These are phyloP conservation scores for Myzus persicae DNA, from an alignment of 1,140 invertebrate species.

Conservation along the genomic window DNA sequence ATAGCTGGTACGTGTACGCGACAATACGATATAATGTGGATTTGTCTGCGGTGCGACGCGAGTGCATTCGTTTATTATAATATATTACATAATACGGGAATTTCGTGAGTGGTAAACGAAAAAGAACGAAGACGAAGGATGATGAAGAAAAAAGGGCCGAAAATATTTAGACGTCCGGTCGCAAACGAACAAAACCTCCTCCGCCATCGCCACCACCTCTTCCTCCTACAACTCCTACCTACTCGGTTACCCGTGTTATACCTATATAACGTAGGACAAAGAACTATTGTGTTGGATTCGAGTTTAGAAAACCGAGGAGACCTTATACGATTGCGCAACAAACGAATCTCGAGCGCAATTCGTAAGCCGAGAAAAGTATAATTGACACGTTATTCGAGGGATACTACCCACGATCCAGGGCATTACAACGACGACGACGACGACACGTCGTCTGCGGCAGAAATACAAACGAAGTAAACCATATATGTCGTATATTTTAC, in stretches of 20 bases:
- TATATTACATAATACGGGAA: background rate
- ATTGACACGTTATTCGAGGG: background rate
- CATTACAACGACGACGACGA: background rate
- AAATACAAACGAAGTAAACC: too few relatives aligned
- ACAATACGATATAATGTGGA: background rate
- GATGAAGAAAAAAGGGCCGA: background rate
- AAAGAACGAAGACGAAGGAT: background rate
- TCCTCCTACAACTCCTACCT: background rate
- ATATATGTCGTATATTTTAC: too few relatives aligned
- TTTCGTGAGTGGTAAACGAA: background rate
- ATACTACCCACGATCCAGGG: background rate
- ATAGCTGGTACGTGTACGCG: background rate
- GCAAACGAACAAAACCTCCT: background rate
- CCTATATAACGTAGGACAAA: background rate
- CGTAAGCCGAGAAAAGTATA: background rate
- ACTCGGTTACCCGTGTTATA: background rate
- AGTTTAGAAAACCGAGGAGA: background rate
- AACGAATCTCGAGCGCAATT: background rate
- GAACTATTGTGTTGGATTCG: constrained; percentile 6
- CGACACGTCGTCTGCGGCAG: background rate
- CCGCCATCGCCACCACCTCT: background rate
- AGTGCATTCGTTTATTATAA: background rate
- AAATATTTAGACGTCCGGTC: constrained; percentile 2
- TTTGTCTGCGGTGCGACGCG: background rate
- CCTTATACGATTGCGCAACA: background rate